Evolutionary conservation across 1,140 invertebrate genomes (phyloP).

Genomic region (Yoshiicerus persimilis): DNA sequence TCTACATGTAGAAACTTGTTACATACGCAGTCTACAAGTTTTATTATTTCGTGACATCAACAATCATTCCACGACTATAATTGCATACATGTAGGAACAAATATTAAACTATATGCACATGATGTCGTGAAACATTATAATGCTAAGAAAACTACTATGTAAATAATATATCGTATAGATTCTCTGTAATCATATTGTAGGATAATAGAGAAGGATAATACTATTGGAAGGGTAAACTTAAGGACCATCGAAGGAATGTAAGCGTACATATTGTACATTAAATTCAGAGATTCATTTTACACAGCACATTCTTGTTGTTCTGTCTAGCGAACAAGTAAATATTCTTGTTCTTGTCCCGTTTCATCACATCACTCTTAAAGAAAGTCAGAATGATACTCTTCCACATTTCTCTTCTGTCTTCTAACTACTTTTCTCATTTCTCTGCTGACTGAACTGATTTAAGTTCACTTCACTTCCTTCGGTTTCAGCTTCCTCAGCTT

Average conservation of each 20-base stretch:
- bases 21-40: no score
- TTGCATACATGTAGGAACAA: no score
- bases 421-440: slow-evolving; percentile 20
- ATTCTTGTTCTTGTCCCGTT: slow-evolving; percentile 19
- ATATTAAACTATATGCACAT: no score
- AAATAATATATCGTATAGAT: no score
- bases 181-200: background rate
- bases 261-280: background rate
- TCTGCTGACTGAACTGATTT: background rate
- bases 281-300: background rate
- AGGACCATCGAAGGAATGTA: background rate
- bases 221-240: background rate
- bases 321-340: slow-evolving; percentile 18
- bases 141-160: no score
- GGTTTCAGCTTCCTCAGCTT: background rate
- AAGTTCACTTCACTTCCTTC: background rate
- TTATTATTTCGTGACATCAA: no score
- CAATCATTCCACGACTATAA: no score
- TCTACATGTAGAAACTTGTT: no score
- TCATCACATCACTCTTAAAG: slow-evolving; percentile 1
- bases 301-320: slow-evolving; percentile 5
- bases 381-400: slow-evolving; percentile 14
- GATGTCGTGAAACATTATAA: no score
- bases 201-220: background rate
- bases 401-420: slow-evolving; percentile 17